These are phyloP conservation scores for Digitonthophagus gazella DNA, from an alignment of 2,888 invertebrate species.

Conservation along the genomic window DNA sequence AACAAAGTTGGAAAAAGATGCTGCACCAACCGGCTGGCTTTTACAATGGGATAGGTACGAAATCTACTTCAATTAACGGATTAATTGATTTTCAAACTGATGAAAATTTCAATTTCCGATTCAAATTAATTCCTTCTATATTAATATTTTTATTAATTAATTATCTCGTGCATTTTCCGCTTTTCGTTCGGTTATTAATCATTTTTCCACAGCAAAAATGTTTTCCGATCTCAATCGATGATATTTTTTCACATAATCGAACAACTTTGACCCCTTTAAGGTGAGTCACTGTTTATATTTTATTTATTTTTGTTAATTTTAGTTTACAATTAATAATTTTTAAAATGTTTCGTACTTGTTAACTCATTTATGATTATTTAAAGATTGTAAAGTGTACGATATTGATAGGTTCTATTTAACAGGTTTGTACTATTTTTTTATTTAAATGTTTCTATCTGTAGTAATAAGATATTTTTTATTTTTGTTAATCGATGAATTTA, in stretches of 20 bases:
- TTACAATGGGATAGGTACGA: conserved; percentile 75
- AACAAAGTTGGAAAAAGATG: conserved; percentile 62
- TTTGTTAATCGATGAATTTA: not conserved
- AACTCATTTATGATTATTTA: not conserved
- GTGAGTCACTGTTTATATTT: not conserved
- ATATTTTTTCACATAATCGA: not conserved
- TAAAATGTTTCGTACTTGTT: not conserved
- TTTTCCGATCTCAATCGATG: not conserved
- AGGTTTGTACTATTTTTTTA: not conserved
- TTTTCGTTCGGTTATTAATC: not conserved
- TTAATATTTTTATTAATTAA: too few relatives aligned
- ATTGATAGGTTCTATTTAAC: not conserved
- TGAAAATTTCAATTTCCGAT: not conserved
- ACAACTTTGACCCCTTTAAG: too few relatives aligned
- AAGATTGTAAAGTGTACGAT: not conserved
- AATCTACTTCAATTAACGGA: conserved; percentile 34
- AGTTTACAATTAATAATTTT: too few relatives aligned
- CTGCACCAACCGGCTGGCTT: conserved; percentile 66
- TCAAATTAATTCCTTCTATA: not conserved
- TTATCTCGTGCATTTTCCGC: not conserved
- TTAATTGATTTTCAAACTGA: not conserved
- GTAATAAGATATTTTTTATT: not conserved
- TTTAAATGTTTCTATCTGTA: not conserved
- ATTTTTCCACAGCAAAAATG: not conserved
- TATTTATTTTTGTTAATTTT: not conserved